Percentiles rank a stretch among this genome's conserved stretches.
Evolutionary conservation across 2,113 vertebrate species (phyloP).

Genomic region (Lepus timidus): DNA sequence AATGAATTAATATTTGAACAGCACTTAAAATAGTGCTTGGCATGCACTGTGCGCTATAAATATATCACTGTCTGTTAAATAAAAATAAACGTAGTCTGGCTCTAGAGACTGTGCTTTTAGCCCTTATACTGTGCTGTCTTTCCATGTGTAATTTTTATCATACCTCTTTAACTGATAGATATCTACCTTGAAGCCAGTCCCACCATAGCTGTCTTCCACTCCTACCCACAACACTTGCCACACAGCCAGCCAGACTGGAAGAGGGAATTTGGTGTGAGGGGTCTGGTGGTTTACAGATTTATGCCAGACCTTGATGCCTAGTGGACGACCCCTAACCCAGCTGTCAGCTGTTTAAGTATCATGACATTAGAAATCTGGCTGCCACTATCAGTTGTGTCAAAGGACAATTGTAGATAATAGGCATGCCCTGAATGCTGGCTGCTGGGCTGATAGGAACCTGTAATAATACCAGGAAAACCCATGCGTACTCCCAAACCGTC

Average conservation of each 20-base stretch:
- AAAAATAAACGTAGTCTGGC: slow-evolving; percentile 60
- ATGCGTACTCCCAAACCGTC: background rate
- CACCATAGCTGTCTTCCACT: background rate
- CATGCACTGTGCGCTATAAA: slow-evolving; percentile 25
- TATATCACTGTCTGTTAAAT: slow-evolving; percentile 57
- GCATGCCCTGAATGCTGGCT: background rate
- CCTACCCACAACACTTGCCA: background rate
- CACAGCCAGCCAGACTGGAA: background rate
- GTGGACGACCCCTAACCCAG: background rate
- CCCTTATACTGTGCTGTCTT: background rate
- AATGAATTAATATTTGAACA: slow-evolving; percentile 70
- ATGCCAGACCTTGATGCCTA: background rate
- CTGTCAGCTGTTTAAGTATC: background rate
- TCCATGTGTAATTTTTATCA: background rate
- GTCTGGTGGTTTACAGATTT: background rate
- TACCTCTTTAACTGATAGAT: background rate
- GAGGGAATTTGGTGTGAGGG: background rate
- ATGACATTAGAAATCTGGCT: background rate
- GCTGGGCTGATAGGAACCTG: background rate
- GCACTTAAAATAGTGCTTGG: slow-evolving; percentile 55
- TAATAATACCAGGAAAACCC: background rate
- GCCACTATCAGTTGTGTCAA: background rate
- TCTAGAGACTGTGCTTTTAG: background rate
- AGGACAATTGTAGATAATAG: background rate
- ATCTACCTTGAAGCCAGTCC: background rate